Conservation (phyloP, 1,140 invertebrate genomes). For the Diachasmimorpha longicaudata region DNA sequence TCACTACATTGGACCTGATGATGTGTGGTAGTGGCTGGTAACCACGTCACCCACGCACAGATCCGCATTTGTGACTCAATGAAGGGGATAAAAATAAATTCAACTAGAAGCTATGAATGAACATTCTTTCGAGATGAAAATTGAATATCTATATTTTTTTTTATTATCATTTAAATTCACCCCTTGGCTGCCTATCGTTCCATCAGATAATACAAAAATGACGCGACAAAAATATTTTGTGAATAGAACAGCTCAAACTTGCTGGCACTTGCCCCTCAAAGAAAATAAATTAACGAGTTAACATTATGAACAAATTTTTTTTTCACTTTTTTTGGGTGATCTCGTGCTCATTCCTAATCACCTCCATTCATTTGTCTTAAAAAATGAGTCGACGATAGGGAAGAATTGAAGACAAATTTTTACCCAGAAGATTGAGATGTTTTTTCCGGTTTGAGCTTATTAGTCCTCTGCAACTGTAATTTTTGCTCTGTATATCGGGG, state of each 20-base stretch:
- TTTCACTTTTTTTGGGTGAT: no score
- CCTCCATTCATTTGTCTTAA: no score
- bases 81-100: background rate
- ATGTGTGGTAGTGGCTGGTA: background rate
- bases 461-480: no score
- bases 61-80: slow-evolving; percentile 4
- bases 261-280: background rate
- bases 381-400: no score
- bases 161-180: background rate
- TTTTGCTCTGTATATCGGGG: no score
- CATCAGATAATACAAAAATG: background rate
- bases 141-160: background rate
- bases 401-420: no score
- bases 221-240: background rate
- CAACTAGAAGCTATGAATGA: background rate
- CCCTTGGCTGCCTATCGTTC: background rate
- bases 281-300: background rate
- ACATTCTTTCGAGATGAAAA: background rate
- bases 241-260: no score
- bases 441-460: no score
- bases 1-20: background rate
- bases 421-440: no score
- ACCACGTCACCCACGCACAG: slow-evolving; percentile 4
- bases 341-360: no score
- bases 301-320: no score